Evolutionary conservation across 23 tunicate species (phyloP).

Genomic region (Halocynthia roretzi): DNA sequence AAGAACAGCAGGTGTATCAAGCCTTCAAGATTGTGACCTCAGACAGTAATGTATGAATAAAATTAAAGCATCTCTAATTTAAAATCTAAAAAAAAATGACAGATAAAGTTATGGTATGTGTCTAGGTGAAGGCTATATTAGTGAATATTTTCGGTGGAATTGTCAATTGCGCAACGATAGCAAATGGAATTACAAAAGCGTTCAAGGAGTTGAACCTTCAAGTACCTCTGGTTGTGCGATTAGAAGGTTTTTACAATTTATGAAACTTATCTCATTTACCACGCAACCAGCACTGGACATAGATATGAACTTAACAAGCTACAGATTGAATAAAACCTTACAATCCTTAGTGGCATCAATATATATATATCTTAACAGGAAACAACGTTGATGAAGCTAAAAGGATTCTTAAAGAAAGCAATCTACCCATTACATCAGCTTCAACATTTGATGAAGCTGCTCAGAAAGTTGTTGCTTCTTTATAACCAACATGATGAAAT

Average conservation of each 20-base stretch:
- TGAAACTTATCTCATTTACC: too few species aligned
- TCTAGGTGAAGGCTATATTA: constrained; percentile 73
- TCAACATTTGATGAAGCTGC: constrained; percentile 77
- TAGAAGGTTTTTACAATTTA: constrained; percentile 49
- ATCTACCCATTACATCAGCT: constrained; percentile 76
- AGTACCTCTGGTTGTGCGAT: constrained; percentile 81
- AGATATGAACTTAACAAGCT: too few species aligned
- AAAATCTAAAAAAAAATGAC: background rate
- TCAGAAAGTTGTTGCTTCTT: constrained; percentile 51
- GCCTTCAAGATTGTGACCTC: constrained; percentile 82
- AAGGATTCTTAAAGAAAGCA: constrained; percentile 51
- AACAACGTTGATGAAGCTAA: constrained; percentile 75
- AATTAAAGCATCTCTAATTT: background rate
- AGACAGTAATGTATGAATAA: constrained; percentile 46
- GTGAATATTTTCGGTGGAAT: constrained; percentile 98
- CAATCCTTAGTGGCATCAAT: too few species aligned
- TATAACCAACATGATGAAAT: too few species aligned
- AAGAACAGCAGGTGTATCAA: constrained; percentile 90
- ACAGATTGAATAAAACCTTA: too few species aligned
- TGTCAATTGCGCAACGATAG: constrained; percentile 90
- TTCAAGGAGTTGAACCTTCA: constrained; percentile 65
- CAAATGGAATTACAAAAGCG: constrained; percentile 89
- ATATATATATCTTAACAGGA: constrained; percentile 22
- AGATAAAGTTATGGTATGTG: background rate
- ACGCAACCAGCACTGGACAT: too few species aligned